Evolutionary conservation across 2,113 vertebrate species (phyloP), one percentile per base, ranked within the genome.

Genomic region (Romanogobio albipinnatus): DNA sequence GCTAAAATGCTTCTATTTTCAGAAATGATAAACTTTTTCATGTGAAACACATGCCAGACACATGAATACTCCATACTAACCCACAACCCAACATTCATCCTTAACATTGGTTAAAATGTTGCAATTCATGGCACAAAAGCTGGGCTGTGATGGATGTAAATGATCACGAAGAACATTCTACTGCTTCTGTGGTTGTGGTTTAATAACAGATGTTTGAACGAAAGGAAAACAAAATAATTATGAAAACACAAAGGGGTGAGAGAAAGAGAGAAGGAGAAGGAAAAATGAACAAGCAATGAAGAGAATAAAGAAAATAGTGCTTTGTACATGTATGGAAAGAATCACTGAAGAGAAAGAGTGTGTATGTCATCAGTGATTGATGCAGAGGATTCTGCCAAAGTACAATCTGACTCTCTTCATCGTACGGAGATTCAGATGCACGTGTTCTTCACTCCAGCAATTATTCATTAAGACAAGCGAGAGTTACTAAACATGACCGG

Each of bases 141-240:
- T 75, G n/a, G 9, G 14, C 56, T 49, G 53, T 29, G 53, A 83
- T 49, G 51, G 82, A 39, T n/a, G 17, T 45, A 36, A 61, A 61
- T 43, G 33, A 74, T 47, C 19, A 49, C 9, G 45, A 66, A 78
- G 19, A 29, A 26, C 58, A 58, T 68, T 78, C 33, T 58, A 29
- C 11, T 15, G 14, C 61, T 39, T 24, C 49, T 58, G 83, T 61
- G 75, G 83, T 77, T 33, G n/a, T 0, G 61, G 61, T 78, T 53
- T 62, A 79, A 79, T 47, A 62, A 62, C 36, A 61, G 36, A 62
- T 79, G 36, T n/a, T 45, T 8, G 22, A 62, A 45, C 24, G 36
- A 79, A n/a, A 61, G 14, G 22, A 79, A 79, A 79, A 62, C 76
- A 79, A 79, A 62, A 62, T 19, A 79, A 26, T 61, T 5, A 45